Conservation (phyloP, 2,888 invertebrate species). For the Aricia artaxerxes region DNA sequence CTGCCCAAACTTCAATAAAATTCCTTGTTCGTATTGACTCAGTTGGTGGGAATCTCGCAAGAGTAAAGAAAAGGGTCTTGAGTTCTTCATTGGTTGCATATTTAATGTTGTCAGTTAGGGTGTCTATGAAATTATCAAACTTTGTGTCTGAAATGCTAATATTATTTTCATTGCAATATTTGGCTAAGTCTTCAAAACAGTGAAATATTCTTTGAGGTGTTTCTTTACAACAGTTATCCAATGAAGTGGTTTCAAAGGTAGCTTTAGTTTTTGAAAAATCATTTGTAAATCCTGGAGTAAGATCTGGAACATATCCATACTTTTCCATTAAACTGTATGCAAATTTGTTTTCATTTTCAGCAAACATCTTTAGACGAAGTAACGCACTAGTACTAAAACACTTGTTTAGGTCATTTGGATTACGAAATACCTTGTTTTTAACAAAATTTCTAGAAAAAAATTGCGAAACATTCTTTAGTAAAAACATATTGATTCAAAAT, state of each 20-base stretch:
- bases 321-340: conserved; percentile 66
- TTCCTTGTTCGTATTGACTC: conserved; percentile 77
- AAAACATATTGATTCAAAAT: background rate
- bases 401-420: conserved; percentile 10
- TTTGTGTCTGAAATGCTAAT: conserved; percentile 60
- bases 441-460: background rate
- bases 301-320: conserved; percentile 56
- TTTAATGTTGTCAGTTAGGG: conserved; percentile 74
- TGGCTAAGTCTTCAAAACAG: conserved; percentile 57
- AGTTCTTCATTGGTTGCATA: conserved; percentile 81
- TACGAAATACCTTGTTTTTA: background rate
- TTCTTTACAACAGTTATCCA: conserved; percentile 55
- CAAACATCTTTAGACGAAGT: conserved; percentile 56
- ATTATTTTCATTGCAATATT: conserved; percentile 57
- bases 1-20: conserved; percentile 83
- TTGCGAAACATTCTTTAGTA: background rate
- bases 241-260: conserved; percentile 50
- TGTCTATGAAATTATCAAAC: conserved; percentile 67
- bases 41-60: conserved; percentile 77
- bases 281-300: conserved; percentile 42
- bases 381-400: conserved; percentile 48
- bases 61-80: conserved; percentile 69
- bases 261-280: conserved; percentile 44
- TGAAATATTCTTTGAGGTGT: conserved; percentile 54
- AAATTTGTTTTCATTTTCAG: conserved; percentile 67